A percentile compares a stretch with the other conserved stretches of the same genome.
These are phyloP conservation scores for Euwallacea fornicatus DNA, from an alignment of 1,140 invertebrate genomes.

Conservation along the genomic window DNA sequence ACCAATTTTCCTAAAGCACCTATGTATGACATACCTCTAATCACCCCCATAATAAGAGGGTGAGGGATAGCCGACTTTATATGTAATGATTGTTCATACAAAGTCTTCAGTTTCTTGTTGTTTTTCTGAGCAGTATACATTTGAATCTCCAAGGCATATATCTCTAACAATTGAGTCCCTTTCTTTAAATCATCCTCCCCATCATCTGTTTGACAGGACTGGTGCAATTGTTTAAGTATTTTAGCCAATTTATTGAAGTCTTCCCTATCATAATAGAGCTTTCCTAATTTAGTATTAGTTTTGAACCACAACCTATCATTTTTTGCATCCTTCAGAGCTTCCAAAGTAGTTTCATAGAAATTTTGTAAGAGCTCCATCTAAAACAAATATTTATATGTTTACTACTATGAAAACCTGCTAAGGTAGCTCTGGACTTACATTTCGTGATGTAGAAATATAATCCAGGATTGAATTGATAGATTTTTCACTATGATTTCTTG, in stretches of 20 bases:
- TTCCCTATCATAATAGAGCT: constrained; percentile 95
- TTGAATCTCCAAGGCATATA: constrained; percentile 99
- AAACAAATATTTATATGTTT: constrained; percentile 13
- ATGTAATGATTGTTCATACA: constrained; percentile 98
- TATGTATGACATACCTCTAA: constrained; percentile 35
- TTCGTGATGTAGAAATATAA: constrained; percentile 98
- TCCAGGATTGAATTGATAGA: constrained; percentile 99
- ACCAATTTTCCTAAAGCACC: not conserved
- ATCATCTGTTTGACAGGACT: constrained; percentile 98
- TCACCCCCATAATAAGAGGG: constrained; percentile 71
- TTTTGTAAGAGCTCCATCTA: constrained; percentile 99
- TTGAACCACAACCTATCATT: constrained; percentile 99
- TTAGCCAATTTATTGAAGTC: constrained; percentile 95
- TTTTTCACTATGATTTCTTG: constrained; percentile 98
- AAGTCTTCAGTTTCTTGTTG: constrained; percentile 96
- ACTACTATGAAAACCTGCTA: not conserved
- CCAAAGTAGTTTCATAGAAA: constrained; percentile 98
- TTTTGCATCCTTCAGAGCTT: constrained; percentile 97
- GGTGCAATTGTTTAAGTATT: constrained; percentile 96
- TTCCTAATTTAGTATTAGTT: constrained; percentile 98
- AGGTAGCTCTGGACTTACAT: constrained; percentile 67
- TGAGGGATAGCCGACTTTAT: constrained; percentile 99
- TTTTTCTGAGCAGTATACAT: constrained; percentile 99
- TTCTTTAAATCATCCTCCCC: constrained; percentile 99
- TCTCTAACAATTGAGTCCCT: constrained; percentile 96